Evolutionary conservation across 2,113 vertebrate species (phyloP).

Genomic region (Rallus limicola): DNA sequence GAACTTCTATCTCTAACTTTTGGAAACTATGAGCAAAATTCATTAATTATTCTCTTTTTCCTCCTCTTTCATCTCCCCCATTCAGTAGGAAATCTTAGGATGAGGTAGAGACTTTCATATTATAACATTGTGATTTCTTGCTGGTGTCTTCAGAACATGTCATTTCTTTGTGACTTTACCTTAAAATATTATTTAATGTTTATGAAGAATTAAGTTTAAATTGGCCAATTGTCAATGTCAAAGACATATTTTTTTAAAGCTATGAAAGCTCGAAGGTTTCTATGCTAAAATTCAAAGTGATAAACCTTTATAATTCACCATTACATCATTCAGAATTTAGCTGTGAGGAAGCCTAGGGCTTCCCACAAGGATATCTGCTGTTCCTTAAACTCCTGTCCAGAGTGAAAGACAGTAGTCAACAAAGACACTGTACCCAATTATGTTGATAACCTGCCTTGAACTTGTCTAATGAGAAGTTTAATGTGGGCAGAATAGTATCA

Average conservation of each 20-base stretch:
- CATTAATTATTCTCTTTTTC: background rate
- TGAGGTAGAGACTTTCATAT: background rate
- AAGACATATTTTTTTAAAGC: background rate
- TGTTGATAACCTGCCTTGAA: background rate
- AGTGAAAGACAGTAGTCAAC: background rate
- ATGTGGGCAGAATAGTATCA: background rate
- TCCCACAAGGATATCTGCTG: background rate
- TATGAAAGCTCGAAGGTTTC: background rate
- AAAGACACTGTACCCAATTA: background rate
- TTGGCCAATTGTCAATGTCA: background rate
- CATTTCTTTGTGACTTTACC: background rate
- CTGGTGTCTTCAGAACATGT: background rate
- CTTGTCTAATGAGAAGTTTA: background rate
- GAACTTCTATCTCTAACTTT: background rate
- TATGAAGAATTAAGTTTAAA: background rate
- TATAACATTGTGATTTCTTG: background rate
- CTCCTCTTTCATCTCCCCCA: background rate
- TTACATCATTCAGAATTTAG: background rate
- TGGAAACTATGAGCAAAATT: background rate
- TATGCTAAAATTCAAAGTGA: background rate
- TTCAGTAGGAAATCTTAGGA: background rate
- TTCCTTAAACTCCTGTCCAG: background rate
- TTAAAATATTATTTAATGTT: background rate
- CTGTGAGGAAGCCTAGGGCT: background rate
- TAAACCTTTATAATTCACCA: background rate